A percentile compares a stretch with the other conserved stretches of the same genome.
These are phyloP conservation scores for Okamejei kenojei DNA, from an alignment of 2,797 vertebrate species.

Conservation along the genomic window DNA sequence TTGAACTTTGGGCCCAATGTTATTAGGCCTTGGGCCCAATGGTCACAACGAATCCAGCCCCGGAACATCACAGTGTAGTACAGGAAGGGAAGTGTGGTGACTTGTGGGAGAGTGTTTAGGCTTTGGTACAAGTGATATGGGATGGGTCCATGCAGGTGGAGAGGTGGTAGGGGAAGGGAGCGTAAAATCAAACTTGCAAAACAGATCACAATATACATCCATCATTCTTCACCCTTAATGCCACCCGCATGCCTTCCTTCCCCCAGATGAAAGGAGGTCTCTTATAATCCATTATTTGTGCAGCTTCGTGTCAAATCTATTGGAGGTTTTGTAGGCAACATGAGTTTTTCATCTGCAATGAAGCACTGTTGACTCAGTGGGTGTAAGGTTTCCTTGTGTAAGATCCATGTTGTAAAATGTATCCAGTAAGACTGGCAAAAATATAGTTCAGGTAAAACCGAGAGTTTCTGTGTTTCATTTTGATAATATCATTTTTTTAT, in stretches of 20 bases:
- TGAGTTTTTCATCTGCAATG: not conserved
- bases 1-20: not conserved
- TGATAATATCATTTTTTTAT: not conserved
- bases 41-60: not conserved
- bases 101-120: not conserved
- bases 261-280: not conserved
- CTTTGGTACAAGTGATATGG: not conserved
- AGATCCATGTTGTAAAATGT: not conserved
- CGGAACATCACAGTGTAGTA: not conserved
- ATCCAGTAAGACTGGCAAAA: not conserved
- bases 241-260: not conserved
- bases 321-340: too few species aligned
- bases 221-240: not conserved
- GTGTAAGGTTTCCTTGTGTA: not conserved
- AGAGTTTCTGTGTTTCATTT: not conserved
- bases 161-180: not conserved
- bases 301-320: not conserved
- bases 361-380: too few species aligned
- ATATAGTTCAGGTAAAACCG: not conserved
- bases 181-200: too few species aligned
- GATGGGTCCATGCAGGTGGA: not conserved
- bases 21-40: not conserved
- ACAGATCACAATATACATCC: not conserved
- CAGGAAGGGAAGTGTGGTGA: not conserved
- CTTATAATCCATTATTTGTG: not conserved